These are phyloP conservation scores for Aptenodytes patagonicus DNA, from an alignment of 2,113 vertebrate genomes.

Conservation along the genomic window DNA sequence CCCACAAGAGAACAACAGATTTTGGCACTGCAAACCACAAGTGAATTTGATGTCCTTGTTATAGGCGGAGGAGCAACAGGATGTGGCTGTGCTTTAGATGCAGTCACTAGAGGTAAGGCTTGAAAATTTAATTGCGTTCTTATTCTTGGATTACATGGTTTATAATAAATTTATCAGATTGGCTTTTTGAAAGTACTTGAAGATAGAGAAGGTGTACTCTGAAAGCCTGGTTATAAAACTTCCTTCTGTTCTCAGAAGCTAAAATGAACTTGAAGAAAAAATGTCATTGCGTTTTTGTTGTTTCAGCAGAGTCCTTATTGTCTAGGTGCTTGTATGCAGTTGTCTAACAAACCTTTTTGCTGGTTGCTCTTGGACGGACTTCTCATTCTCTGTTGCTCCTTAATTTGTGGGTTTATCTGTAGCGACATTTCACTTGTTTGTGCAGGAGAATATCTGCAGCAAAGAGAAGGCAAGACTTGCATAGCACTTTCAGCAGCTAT, in stretches of 20 bases:
- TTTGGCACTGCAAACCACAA: slow-evolving; percentile 54
- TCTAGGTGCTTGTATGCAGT: not conserved
- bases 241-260: not conserved
- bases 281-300: not conserved
- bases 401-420: not conserved
- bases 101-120: slow-evolving; percentile 86
- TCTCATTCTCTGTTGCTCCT: not conserved
- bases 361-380: not conserved
- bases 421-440: too few species aligned
- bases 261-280: not conserved
- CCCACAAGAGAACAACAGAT: slow-evolving; percentile 85
- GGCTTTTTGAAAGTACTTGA: not conserved
- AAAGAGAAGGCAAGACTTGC: not conserved
- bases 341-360: not conserved
- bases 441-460: not conserved
- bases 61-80: slow-evolving; percentile 96
- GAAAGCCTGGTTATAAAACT: not conserved
- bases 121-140: rapidly evolving
- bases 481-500: not conserved
- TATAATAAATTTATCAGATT: rapidly evolving
- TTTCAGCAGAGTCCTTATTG: not conserved
- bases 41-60: slow-evolving; percentile 89
- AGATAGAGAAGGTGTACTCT: not conserved
- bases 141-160: not conserved
- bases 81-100: slow-evolving; percentile 92